A percentile compares a stretch with the other conserved stretches of the same genome.
phyloP scores from a whole-genome alignment of 2,888 invertebrate genomes.

The Cataglyphis livida region DNA sequence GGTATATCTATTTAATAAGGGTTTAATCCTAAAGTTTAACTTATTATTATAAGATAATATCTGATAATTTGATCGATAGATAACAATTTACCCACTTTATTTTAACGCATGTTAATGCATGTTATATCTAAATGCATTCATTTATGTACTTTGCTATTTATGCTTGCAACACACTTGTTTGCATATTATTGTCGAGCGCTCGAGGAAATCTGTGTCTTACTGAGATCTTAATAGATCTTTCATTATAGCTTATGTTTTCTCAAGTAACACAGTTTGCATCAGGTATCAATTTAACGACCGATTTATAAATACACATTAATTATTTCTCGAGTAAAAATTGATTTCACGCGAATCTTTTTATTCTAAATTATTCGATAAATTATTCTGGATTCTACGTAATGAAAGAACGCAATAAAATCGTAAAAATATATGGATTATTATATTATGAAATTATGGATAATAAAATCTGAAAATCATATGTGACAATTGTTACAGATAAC shows the following conservation, averaged over 20 bases:
- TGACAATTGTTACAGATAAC: not conserved
- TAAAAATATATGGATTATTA: not conserved
- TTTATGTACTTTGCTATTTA: not conserved
- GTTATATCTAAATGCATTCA: not conserved
- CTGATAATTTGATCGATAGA: not conserved
- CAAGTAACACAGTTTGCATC: not conserved
- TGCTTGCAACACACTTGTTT: constrained; percentile 23
- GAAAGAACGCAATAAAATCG: not conserved
- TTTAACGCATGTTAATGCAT: not conserved
- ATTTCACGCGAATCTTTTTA: not conserved
- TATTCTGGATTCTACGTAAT: not conserved
- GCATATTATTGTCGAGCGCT: constrained; percentile 33
- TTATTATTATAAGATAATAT: not conserved
- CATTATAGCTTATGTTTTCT: not conserved
- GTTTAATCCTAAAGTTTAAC: not conserved
- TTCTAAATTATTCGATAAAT: not conserved
- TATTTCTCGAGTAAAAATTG: constrained; percentile 20
- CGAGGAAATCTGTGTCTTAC: constrained; percentile 20
- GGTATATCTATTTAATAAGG: not conserved
- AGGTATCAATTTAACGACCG: not conserved
- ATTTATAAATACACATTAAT: not conserved
- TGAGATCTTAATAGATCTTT: constrained; percentile 14
- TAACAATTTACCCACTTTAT: not conserved
- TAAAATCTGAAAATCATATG: not conserved
- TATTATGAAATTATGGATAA: not conserved